Percentiles rank a stretch among this genome's conserved stretches.
These are phyloP conservation scores for Leptinotarsa juncta DNA, from an alignment of 2,888 invertebrate species.

Conservation along the genomic window DNA sequence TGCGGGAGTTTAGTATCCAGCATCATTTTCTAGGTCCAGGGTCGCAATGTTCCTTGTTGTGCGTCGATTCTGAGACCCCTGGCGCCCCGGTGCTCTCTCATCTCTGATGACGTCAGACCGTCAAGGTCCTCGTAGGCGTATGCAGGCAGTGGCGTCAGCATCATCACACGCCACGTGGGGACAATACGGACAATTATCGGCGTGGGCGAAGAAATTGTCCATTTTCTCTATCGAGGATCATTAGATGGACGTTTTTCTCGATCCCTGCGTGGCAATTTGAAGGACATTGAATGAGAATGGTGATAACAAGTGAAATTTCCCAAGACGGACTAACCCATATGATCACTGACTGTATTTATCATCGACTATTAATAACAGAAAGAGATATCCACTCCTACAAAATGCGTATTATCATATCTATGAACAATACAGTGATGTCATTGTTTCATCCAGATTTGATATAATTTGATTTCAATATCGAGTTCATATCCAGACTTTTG, in stretches of 20 bases:
- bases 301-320: too few species aligned
- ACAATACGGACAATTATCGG: background rate
- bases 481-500: too few species aligned
- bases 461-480: too few species aligned
- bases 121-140: conserved; percentile 55
- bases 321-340: too few species aligned
- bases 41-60: conserved; percentile 50
- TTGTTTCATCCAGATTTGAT: too few species aligned
- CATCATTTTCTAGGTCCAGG: conserved; percentile 38
- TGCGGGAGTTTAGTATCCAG: conserved; percentile 25
- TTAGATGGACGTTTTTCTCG: background rate
- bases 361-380: too few species aligned
- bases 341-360: too few species aligned
- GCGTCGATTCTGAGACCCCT: conserved; percentile 50
- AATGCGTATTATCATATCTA: too few species aligned
- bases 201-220: background rate
- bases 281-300: background rate
- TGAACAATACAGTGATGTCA: too few species aligned
- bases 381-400: too few species aligned
- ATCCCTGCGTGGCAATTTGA: background rate
- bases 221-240: background rate
- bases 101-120: conserved; percentile 56
- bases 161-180: background rate
- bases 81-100: conserved; percentile 24
- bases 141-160: conserved; percentile 1